Conservation (phyloP, 2,113 vertebrate genomes). For the Trinectes maculatus region DNA sequence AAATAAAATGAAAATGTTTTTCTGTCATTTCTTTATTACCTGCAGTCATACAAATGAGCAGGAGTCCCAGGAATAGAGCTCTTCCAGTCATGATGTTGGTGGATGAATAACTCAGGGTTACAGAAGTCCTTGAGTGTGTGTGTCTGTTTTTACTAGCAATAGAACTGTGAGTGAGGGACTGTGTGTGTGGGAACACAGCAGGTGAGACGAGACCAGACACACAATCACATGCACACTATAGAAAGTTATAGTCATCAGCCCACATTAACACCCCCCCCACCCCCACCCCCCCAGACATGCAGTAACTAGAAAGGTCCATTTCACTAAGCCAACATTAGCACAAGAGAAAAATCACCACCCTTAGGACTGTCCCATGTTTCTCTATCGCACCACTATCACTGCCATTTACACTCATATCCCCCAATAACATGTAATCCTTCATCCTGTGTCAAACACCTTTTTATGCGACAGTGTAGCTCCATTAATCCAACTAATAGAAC, state of each 20-base stretch:
- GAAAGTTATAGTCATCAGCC: constrained; percentile 31
- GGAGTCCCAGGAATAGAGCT: constrained; percentile 63
- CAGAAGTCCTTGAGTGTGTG: constrained; percentile 4
- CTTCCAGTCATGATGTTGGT: constrained; percentile 58
- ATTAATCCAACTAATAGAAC: constrained; percentile 13
- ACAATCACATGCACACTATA: constrained; percentile 36
- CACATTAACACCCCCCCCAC: constrained; percentile 26
- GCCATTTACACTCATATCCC: constrained; percentile 26
- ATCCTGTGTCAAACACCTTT: constrained; percentile 28
- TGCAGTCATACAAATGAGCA: constrained; percentile 64
- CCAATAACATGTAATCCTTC: constrained; percentile 10
- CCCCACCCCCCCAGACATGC: not conserved
- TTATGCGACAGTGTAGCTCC: constrained; percentile 29
- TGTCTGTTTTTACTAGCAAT: constrained; percentile 12
- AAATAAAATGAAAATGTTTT: not conserved
- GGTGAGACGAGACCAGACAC: constrained; percentile 45
- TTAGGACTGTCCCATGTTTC: constrained; percentile 45
- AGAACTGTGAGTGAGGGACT: constrained; percentile 2
- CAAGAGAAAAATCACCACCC: constrained; percentile 82
- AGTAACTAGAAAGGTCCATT: constrained; percentile 25
- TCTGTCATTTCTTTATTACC: constrained; percentile 61
- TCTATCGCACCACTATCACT: constrained; percentile 26
- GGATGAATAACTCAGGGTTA: constrained; percentile 46
- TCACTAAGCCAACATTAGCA: constrained; percentile 26
- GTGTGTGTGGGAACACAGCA: constrained; percentile 50